Percentiles rank a stretch among this genome's conserved stretches.
Evolutionary conservation across 1,140 invertebrate species (phyloP).

Genomic region (Rhopalosiphum maidis): DNA sequence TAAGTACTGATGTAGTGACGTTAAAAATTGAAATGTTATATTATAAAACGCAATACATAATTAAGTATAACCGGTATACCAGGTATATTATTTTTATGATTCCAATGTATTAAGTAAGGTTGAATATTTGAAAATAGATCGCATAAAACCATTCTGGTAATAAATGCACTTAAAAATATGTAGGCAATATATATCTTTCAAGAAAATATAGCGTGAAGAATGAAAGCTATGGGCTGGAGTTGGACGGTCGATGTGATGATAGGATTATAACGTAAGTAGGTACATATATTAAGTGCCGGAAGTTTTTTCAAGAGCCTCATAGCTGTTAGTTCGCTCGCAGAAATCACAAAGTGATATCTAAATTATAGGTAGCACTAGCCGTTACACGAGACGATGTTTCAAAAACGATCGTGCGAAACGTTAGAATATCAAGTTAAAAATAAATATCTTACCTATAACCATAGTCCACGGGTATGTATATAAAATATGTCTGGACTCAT

Average conservation of each 20-base stretch:
- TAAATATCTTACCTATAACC: not conserved
- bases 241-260: not conserved
- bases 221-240: not conserved
- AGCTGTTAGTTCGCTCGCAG: no score
- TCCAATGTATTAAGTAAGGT: not conserved
- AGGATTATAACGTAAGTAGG: no score
- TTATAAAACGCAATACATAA: no score
- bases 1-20: no score
- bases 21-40: no score
- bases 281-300: no score
- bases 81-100: not conserved
- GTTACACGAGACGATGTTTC: not conserved
- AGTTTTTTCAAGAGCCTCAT: no score
- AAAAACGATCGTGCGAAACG: not conserved
- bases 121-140: not conserved
- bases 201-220: not conserved
- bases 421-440: not conserved
- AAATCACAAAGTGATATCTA: no score
- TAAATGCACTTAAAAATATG: not conserved
- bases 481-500: not conserved
- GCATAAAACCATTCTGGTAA: not conserved
- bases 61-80: no score
- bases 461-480: no score
- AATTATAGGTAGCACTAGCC: no score
- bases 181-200: not conserved